Evolutionary conservation across 2,113 vertebrate genomes (phyloP).

Genomic region (Dromiciops gliroides): DNA sequence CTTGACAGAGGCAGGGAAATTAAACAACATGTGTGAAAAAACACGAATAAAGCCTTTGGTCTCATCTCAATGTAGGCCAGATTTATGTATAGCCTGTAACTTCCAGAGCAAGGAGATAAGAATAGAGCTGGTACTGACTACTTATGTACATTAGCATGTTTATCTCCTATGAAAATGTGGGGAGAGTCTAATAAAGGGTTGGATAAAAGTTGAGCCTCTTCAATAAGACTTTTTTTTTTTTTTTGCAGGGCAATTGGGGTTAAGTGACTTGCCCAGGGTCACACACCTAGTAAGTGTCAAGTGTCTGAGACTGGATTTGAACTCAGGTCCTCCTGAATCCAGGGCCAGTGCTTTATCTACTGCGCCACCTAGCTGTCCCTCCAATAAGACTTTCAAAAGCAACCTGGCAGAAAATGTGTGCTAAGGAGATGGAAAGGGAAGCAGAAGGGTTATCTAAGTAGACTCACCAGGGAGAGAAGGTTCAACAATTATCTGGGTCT

Average conservation of each 20-base stretch:
- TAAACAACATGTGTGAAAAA: slow-evolving; percentile 59
- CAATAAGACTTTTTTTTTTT: slow-evolving; percentile 22
- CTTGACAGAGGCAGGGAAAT: slow-evolving; percentile 73
- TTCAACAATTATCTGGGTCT: background rate
- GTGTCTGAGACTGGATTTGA: too few relatives aligned
- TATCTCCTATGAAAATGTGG: slow-evolving; percentile 21
- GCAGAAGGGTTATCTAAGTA: background rate
- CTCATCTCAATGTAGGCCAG: fast-evolving
- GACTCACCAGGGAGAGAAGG: slow-evolving; percentile 2
- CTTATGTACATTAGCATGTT: slow-evolving; percentile 2
- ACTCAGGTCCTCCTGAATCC: too few relatives aligned
- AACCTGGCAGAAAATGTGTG: slow-evolving; percentile 10
- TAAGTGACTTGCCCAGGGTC: too few relatives aligned
- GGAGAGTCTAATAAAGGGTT: slow-evolving; percentile 28
- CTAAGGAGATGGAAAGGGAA: background rate
- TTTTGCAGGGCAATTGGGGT: too few relatives aligned
- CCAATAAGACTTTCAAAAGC: slow-evolving; percentile 30
- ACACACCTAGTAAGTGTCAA: too few relatives aligned
- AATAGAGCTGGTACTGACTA: background rate
- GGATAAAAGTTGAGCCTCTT: background rate
- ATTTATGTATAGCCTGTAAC: slow-evolving; percentile 30
- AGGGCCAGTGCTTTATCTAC: too few relatives aligned
- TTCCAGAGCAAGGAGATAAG: background rate
- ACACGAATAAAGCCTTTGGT: background rate
- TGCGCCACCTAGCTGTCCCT: too few relatives aligned